Evolutionary conservation across 1,140 invertebrate genomes (phyloP), one percentile per base, ranked within the genome.

Genomic region (Drosophila willistoni): DNA sequence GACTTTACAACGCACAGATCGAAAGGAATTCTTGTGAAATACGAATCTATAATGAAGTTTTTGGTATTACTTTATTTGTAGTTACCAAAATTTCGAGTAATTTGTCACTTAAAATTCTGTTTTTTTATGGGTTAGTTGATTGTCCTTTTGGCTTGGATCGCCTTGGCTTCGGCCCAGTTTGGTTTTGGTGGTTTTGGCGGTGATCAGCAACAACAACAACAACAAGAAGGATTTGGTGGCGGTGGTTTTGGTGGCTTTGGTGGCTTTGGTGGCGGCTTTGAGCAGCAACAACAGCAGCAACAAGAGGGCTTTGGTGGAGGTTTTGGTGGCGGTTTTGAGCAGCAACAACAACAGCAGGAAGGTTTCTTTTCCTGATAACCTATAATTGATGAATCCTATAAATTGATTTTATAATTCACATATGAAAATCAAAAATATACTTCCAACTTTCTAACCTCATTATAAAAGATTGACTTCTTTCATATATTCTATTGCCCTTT

Each of bases 271-370:
- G 44, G 44, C 9, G 44, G 44, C 17, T 47, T 47, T 47, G 44
- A 51, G 9, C 44, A 51, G 44, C 44, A 51, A 7, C 44, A 47
- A 22, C 44, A 51, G 3, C 44, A 51, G 4, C 44, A 51, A 4
- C 44, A 51, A 4, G 44, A 51, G 17, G 44, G n/a, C 5, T 51
- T 51, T 2, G 44, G 44, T 17, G 44, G 44, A 9, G 44, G 44
- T 47, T 47, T 47, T 19, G 44, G 44, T 51, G 44, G 44, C 7
- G 44, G 44, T 51, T 22, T 22, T 2, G 44, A 51, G 17, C 44
- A 51, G 19, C 44, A 51, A 51, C 44, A 51, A 22, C 44, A 51
- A 19, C 44, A 51, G 13, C 44, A 51, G 10, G 44, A 51, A 22
- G 17, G 44, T 3, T 51, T 51, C 9, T 22, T 51, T 12, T 51